Evolutionary conservation across 2,113 vertebrate species (phyloP).

Genomic region (Carassius gibelio): DNA sequence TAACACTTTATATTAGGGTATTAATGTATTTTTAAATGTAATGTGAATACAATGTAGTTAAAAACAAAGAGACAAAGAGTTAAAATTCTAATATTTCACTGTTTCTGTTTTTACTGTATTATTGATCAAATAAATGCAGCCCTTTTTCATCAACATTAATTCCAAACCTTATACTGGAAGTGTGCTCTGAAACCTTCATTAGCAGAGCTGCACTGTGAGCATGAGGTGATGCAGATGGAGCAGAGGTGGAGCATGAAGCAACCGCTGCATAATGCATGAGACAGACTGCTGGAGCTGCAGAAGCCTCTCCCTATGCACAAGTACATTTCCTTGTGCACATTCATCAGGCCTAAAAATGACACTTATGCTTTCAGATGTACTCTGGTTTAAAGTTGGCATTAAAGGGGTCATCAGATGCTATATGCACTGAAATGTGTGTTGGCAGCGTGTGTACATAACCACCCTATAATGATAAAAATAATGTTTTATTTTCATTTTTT

Average conservation of each 20-base stretch:
- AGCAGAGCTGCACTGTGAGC: not conserved
- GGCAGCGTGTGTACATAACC: too few species aligned
- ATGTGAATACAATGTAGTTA: not conserved
- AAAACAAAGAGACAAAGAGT: too few species aligned
- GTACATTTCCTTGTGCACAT: not conserved
- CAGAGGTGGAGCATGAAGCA: constrained; percentile 62
- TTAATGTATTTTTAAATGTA: not conserved
- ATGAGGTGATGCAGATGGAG: not conserved
- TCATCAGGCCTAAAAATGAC: not conserved
- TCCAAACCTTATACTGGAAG: not conserved
- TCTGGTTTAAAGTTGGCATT: not conserved
- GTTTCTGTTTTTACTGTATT: too few species aligned
- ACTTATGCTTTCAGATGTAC: not conserved
- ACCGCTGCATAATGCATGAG: constrained; percentile 78
- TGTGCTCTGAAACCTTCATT: not conserved
- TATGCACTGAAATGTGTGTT: too few species aligned
- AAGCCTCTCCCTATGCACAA: constrained; percentile 52
- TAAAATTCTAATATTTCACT: not conserved
- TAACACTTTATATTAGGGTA: not conserved
- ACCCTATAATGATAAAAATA: too few species aligned
- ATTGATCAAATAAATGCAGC: too few species aligned
- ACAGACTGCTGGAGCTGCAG: constrained; percentile 53
- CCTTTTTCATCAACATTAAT: too few species aligned
- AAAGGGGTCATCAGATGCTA: too few species aligned
- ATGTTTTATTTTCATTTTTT: too few species aligned